These are phyloP conservation scores for Platalea minor DNA, from an alignment of 2,797 vertebrate species.

Conservation along the genomic window DNA sequence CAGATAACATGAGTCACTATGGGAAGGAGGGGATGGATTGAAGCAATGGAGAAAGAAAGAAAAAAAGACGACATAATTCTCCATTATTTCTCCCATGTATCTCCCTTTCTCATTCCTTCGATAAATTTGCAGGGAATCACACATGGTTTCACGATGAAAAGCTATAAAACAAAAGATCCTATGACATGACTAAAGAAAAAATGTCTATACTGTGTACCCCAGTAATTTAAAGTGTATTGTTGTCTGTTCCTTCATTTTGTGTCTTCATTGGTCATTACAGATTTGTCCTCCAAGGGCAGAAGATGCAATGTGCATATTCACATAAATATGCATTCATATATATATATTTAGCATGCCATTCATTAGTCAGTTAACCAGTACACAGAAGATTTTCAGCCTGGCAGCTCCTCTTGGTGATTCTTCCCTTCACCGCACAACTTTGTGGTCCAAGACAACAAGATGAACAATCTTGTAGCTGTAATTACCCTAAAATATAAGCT, in stretches of 20 bases:
- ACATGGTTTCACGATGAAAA: background rate
- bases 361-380: background rate
- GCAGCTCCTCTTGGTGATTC: background rate
- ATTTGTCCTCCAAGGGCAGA: background rate
- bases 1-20: background rate
- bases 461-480: background rate
- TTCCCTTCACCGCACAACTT: background rate
- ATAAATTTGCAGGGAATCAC: background rate
- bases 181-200: background rate
- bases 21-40: background rate
- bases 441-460: background rate
- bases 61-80: rapidly evolving
- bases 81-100: background rate
- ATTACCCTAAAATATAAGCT: background rate
- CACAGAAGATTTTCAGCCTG: background rate
- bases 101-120: background rate
- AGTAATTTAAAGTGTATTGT: background rate
- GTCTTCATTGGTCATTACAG: background rate
- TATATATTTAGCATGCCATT: background rate
- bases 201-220: background rate
- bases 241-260: background rate
- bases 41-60: background rate
- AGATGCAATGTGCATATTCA: background rate
- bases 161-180: background rate
- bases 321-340: background rate